These are phyloP conservation scores for Ciconia maguari DNA, from an alignment of 2,113 vertebrate genomes.

Conservation along the genomic window DNA sequence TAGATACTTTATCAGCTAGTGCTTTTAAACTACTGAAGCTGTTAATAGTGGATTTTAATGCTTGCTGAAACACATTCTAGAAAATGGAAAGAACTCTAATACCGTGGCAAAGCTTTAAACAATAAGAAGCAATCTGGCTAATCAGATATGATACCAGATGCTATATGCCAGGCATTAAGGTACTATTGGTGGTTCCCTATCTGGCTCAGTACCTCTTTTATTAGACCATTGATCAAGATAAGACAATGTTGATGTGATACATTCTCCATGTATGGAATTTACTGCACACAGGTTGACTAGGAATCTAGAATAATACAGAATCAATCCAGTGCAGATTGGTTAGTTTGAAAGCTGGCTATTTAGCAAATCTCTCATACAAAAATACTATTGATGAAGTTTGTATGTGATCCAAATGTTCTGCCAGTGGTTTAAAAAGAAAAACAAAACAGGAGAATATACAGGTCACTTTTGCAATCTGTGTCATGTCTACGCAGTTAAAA, in stretches of 20 bases:
- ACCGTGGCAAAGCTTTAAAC: neutral
- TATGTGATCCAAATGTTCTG: neutral
- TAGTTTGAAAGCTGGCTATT: neutral
- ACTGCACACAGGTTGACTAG: neutral
- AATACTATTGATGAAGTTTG: neutral
- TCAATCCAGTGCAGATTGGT: neutral
- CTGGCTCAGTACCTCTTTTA: neutral
- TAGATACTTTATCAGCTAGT: neutral
- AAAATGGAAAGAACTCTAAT: neutral
- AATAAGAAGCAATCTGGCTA: neutral
- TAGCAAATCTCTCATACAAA: neutral
- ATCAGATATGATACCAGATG: neutral
- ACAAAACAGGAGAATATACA: neutral
- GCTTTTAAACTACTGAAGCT: neutral
- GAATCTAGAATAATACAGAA: neutral
- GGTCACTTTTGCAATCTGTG: neutral
- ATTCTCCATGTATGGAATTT: neutral
- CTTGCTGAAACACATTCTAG: neutral
- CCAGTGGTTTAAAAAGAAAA: neutral
- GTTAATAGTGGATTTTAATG: neutral
- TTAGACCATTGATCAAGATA: neutral
- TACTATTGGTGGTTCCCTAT: neutral
- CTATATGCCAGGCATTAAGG: neutral
- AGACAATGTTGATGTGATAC: neutral
- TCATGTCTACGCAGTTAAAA: neutral